These are phyloP conservation scores for Hydractinia symbiolongicarpus DNA, from an alignment of 30 jellyfish, hydroid and myxozoan species.

Conservation along the genomic window DNA sequence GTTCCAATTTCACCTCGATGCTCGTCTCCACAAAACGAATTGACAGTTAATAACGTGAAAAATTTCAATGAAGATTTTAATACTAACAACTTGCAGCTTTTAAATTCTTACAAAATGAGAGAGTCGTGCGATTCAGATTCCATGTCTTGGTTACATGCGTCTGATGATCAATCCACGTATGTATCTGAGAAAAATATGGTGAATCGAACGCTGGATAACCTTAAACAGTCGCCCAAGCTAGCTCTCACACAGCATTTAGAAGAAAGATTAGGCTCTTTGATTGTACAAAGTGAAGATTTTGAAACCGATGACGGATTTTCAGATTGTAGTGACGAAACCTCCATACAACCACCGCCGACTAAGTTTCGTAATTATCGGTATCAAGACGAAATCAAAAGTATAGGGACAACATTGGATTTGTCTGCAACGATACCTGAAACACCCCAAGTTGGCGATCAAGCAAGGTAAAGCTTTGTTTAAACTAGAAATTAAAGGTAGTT, in stretches of 20 bases:
- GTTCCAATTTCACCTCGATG: not conserved
- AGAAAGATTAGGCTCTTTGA: conserved; percentile 22
- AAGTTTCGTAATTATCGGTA: conserved; percentile 76
- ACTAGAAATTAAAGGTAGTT: not conserved
- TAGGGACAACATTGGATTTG: conserved; percentile 75
- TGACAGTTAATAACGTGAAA: not conserved
- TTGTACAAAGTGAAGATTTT: conserved; percentile 11
- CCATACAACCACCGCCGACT: conserved; percentile 82
- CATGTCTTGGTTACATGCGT: conserved; percentile 93
- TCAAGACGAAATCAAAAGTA: conserved; percentile 83
- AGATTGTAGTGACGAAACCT: conserved; percentile 89
- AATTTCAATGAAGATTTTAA: not conserved
- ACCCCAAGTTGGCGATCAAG: conserved; percentile 59
- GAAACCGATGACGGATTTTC: conserved; percentile 76
- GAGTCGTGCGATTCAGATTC: conserved; percentile 69
- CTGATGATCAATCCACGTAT: conserved; percentile 36
- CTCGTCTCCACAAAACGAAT: not conserved
- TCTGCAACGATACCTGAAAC: conserved; percentile 81
- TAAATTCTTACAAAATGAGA: conserved; percentile 17
- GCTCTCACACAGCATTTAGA: not conserved
- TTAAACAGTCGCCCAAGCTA: conserved; percentile 13
- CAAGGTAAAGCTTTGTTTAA: conserved; percentile 18
- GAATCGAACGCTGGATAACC: not conserved
- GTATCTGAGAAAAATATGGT: not conserved
- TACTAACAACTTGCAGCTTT: not conserved